Conservation (phyloP, 2,113 vertebrate species). For the Chaetodon trifascialis region DNA sequence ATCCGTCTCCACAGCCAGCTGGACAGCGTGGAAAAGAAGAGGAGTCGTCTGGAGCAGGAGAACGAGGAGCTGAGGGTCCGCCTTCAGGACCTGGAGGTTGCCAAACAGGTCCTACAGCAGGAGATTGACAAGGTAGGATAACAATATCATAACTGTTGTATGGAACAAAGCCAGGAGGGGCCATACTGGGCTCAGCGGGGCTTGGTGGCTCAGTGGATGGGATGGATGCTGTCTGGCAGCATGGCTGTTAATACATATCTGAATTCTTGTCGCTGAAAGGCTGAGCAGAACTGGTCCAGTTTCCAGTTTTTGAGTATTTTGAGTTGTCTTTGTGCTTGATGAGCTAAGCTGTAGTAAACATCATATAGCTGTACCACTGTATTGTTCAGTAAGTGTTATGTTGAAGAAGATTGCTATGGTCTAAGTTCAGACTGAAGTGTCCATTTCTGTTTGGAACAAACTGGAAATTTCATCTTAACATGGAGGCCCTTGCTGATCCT, state of each 20-base stretch:
- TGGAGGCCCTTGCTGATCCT: conserved; percentile 11
- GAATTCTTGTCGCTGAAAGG: not conserved
- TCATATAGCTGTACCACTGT: not conserved
- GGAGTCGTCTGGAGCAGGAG: conserved; percentile 92
- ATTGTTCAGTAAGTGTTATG: not conserved
- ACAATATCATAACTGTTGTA: not conserved
- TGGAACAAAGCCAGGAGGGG: not conserved
- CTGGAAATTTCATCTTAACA: conserved; percentile 21
- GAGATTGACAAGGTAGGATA: conserved; percentile 94
- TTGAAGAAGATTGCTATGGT: conserved; percentile 1
- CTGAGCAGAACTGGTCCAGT: too few relatives aligned
- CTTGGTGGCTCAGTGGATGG: not conserved
- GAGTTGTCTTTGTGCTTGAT: too few relatives aligned
- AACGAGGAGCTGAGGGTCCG: conserved; percentile 93
- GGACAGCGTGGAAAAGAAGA: conserved; percentile 94
- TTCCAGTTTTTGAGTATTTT: not conserved
- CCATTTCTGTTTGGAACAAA: conserved; percentile 4
- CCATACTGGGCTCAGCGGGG: not conserved
- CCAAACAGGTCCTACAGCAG: conserved; percentile 96
- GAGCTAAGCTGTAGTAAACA: not conserved
- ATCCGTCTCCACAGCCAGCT: conserved; percentile 96
- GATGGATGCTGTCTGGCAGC: not conserved
- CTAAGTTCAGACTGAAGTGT: not conserved
- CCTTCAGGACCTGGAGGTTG: conserved; percentile 93
- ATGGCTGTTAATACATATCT: not conserved